A percentile compares a stretch with the other conserved stretches of the same genome.
phyloP scores from a whole-genome alignment of 2,888 invertebrate species.

The Pollenia angustigena region DNA sequence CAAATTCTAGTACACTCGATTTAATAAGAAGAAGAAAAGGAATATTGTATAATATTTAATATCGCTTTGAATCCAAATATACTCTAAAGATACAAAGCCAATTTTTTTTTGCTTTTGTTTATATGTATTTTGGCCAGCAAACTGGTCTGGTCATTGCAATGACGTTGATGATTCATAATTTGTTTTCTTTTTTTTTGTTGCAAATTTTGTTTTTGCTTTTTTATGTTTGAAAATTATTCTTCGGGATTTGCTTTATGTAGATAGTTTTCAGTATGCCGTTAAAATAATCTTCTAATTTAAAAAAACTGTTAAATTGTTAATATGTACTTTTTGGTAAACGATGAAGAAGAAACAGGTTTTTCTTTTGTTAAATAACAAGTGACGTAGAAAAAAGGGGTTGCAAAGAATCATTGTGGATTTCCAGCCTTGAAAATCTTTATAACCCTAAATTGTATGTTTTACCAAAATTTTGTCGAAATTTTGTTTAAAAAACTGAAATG shows the following conservation, averaged over 20 bases:
- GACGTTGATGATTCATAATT: conserved; percentile 65
- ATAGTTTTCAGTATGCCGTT: background rate
- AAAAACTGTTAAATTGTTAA: too few species aligned
- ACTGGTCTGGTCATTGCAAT: conserved; percentile 58
- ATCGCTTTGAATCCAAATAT: conserved; percentile 31
- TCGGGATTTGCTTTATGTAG: conserved; percentile 18
- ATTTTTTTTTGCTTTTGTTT: background rate
- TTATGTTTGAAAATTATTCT: conserved; percentile 1
- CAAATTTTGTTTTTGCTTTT: too few species aligned
- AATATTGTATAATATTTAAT: conserved; percentile 38
- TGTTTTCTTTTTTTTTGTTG: conserved; percentile 27
- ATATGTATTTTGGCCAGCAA: conserved; percentile 57
- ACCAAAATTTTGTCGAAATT: conserved; percentile 11
- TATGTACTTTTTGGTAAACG: too few species aligned
- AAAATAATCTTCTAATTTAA: background rate
- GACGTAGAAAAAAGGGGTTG: conserved; percentile 19
- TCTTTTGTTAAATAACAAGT: background rate
- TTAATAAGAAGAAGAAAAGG: background rate
- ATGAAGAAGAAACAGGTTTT: conserved; percentile 28
- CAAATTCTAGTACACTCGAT: background rate
- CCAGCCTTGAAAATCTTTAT: background rate
- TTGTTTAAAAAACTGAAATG: conserved; percentile 18
- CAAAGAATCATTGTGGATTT: background rate
- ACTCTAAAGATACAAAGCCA: conserved; percentile 26
- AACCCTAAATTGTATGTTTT: background rate